Conservation (phyloP, 2,888 invertebrate genomes). For the Pachymerium ferrugineum region DNA sequence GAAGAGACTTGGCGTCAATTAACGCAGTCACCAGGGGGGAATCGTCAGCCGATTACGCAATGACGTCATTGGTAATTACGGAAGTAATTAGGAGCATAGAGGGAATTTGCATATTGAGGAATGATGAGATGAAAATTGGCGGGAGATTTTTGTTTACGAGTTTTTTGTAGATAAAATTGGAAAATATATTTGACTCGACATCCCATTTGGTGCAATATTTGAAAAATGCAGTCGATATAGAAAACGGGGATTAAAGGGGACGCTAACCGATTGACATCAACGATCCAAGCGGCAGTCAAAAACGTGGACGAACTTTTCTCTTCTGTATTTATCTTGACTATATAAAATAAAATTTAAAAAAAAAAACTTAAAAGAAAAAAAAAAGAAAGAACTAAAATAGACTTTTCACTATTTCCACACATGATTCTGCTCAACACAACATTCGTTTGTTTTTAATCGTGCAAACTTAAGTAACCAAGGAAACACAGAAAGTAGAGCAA, state of each 20-base stretch:
- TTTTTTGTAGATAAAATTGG: too few relatives aligned
- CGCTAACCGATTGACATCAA: not conserved
- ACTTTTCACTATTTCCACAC: too few relatives aligned
- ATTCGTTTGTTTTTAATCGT: too few relatives aligned
- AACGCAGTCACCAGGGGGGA: not conserved
- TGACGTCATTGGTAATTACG: not conserved
- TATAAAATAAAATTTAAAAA: not conserved
- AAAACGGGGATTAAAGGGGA: not conserved
- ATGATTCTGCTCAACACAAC: too few relatives aligned
- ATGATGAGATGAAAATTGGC: too few relatives aligned
- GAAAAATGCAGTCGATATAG: not conserved
- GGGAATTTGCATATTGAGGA: not conserved
- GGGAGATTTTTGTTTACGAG: not conserved
- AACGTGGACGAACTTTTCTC: not conserved
- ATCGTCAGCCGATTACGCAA: not conserved
- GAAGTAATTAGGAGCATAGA: not conserved
- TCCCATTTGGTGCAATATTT: slow-evolving; percentile 18
- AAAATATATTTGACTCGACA: not conserved
- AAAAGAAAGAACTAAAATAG: not conserved
- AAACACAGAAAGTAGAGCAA: too few relatives aligned
- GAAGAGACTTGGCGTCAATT: not conserved
- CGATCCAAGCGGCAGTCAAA: not conserved
- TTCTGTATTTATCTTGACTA: not conserved
- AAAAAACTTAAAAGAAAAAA: not conserved
- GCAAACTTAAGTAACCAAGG: too few relatives aligned